These are phyloP conservation scores for Oscheius sp. DNA, from an alignment of 2,888 invertebrate genomes.

Conservation along the genomic window DNA sequence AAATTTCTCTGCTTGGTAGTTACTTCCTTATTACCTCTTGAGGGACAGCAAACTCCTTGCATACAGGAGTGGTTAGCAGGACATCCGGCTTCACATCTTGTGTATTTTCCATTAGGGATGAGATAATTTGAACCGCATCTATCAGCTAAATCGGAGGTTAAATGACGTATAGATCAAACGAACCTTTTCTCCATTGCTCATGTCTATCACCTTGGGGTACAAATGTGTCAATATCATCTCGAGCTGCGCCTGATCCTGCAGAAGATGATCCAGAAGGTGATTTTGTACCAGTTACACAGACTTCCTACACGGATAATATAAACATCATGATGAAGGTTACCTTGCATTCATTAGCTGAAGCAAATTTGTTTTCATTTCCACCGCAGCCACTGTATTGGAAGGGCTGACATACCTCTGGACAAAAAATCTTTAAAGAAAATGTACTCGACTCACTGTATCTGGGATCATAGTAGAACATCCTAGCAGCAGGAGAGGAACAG, in stretches of 20 bases:
- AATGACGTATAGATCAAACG: not conserved
- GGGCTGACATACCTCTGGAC: slow-evolving; percentile 70
- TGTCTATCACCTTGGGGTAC: slow-evolving; percentile 50
- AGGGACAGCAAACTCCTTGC: slow-evolving; percentile 67
- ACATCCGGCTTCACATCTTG: slow-evolving; percentile 48
- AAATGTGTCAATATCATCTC: slow-evolving; percentile 27
- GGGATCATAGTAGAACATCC: slow-evolving; percentile 62
- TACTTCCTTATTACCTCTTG: slow-evolving; percentile 51
- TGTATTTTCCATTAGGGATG: slow-evolving; percentile 69
- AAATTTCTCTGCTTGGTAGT: slow-evolving; percentile 25
- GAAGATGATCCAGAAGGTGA: slow-evolving; percentile 13
- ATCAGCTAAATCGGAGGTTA: slow-evolving; percentile 52
- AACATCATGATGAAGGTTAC: not conserved
- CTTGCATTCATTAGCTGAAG: slow-evolving; percentile 52
- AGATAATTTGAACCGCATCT: slow-evolving; percentile 66
- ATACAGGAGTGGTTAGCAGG: slow-evolving; percentile 66
- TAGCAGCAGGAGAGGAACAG: slow-evolving; percentile 40
- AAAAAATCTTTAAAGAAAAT: not conserved
- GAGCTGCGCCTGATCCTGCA: not conserved
- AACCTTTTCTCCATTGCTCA: slow-evolving; percentile 64
- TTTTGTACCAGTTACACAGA: slow-evolving; percentile 14
- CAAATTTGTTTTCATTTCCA: slow-evolving; percentile 63
- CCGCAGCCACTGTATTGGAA: slow-evolving; percentile 68
- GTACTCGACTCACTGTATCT: slow-evolving; percentile 49
- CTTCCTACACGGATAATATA: slow-evolving; percentile 6